A percentile compares a stretch with the other conserved stretches of the same genome.
Evolutionary conservation across 2,888 invertebrate genomes (phyloP).

Genomic region (Clistopyga incitator): DNA sequence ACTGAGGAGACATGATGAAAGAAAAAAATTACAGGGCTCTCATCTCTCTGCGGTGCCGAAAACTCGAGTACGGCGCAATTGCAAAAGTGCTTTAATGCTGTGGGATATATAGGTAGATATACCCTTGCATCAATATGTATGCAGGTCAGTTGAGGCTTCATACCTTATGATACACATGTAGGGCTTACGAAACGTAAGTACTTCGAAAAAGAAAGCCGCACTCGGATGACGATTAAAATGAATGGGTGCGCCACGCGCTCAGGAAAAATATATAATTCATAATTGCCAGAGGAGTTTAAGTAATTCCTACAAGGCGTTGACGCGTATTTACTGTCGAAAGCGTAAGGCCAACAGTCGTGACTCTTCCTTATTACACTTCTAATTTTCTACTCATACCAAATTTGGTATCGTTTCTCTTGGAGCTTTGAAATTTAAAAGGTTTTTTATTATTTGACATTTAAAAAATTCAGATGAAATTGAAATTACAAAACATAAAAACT

Average conservation of each 20-base stretch:
- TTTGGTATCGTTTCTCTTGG: not conserved
- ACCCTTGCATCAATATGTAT: constrained; percentile 61
- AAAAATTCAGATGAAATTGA: no score
- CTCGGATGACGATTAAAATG: constrained; percentile 42
- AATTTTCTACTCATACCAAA: not conserved
- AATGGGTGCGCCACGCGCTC: constrained; percentile 46
- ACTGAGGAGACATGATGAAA: not conserved
- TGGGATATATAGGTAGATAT: not conserved
- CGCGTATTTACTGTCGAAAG: constrained; percentile 20
- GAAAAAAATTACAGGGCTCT: constrained; percentile 51
- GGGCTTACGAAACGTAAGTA: constrained; percentile 42
- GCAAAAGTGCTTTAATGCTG: constrained; percentile 39
- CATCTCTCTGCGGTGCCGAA: constrained; percentile 41
- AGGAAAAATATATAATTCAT: constrained; percentile 21
- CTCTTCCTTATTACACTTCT: not conserved
- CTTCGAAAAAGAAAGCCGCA: constrained; percentile 35
- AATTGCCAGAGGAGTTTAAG: constrained; percentile 43
- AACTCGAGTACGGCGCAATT: constrained; percentile 38
- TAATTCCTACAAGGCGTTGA: constrained; percentile 31
- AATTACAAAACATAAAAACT: no score
- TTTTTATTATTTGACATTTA: not conserved
- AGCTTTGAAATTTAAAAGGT: not conserved
- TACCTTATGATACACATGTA: constrained; percentile 20
- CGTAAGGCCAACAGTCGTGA: not conserved
- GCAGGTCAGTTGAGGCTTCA: constrained; percentile 39